Base-by-base conservation (phyloP, 2,113 vertebrate species). In the Brachyhypopomus gauderio region DNA sequence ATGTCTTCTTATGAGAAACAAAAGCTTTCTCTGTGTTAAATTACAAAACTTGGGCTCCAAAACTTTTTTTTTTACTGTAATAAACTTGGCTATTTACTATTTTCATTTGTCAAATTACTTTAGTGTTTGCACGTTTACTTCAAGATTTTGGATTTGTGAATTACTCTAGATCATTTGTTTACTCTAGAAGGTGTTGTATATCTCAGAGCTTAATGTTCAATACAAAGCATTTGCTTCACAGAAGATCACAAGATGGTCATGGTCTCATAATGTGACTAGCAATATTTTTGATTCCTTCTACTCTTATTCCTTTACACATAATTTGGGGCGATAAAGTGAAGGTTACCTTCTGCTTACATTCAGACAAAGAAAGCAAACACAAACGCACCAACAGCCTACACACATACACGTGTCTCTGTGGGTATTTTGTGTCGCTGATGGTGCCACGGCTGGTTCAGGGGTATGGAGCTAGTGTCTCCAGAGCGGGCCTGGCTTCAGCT, bases 21-120 rank as follows among this genome's bases (percentile, higher is more conserved):
- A 70, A 38, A 75, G 55, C 59, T 3, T 73, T 80, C 36, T 22
- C 64, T 62, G 56, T 55, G 48, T 23, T 62, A 66, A 56, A 80
- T 74, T 23, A 48, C 25, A 36, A 52, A 52, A 52, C 45, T 64
- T 30, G 12, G 9, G 25, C 30, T 25, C 70, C 58, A 72, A 22
- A 75, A 62, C 4, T 22, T 70, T 58, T n/a, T n/a, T 52, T 69
- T 36, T 63, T 27, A 14, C 8, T 66, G 0, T 27, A 30, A 25
- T 11, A 34, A 34, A 66, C 30, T 67, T 20, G 20, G 20, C 12
- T 11, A 5, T n/a, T 69, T 69, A 20, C 6, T 11, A 11, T 19
- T 66, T 70, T 41, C 9, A 22, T 70, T 69, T 69, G 34, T 69
- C 30, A 22, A 36, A 36, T 36, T 36, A 20, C 66, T 70, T 11